Conservation (phyloP, 2,113 vertebrate species). For the Phodopus roborovskii region DNA sequence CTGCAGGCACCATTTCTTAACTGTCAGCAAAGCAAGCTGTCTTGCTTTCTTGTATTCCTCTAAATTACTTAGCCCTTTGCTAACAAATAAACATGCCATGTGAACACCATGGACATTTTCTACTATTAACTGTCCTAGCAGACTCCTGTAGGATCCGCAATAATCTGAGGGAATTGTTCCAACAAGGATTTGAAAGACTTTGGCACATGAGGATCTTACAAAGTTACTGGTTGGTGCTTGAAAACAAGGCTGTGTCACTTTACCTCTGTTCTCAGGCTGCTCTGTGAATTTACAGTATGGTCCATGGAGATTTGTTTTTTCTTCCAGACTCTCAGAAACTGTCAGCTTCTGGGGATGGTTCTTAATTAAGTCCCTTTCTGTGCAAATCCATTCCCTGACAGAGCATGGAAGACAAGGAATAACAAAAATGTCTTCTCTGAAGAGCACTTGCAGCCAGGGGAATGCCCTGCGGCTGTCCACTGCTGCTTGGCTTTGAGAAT, state of each 20-base stretch:
- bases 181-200: neutral
- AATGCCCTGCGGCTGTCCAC: neutral
- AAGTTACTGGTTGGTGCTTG: neutral
- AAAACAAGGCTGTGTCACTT: neutral
- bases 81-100: accelerated
- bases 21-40: neutral
- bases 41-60: neutral
- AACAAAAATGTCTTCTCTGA: too few species aligned
- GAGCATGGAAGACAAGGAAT: neutral
- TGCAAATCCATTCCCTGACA: conserved; percentile 25
- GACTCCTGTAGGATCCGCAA: neutral
- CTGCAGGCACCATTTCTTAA: neutral
- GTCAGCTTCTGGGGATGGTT: conserved; percentile 45
- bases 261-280: neutral
- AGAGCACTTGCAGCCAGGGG: neutral
- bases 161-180: neutral
- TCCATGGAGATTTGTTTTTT: neutral
- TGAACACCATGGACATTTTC: neutral
- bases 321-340: neutral
- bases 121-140: accelerated
- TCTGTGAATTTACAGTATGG: accelerated
- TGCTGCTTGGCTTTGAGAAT: neutral
- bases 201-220: neutral
- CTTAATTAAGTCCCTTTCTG: conserved; percentile 64
- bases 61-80: neutral